Percentiles rank a stretch among this genome's conserved stretches.
phyloP scores from a whole-genome alignment of 1,140 invertebrate genomes.

The Callitettix versicolor region DNA sequence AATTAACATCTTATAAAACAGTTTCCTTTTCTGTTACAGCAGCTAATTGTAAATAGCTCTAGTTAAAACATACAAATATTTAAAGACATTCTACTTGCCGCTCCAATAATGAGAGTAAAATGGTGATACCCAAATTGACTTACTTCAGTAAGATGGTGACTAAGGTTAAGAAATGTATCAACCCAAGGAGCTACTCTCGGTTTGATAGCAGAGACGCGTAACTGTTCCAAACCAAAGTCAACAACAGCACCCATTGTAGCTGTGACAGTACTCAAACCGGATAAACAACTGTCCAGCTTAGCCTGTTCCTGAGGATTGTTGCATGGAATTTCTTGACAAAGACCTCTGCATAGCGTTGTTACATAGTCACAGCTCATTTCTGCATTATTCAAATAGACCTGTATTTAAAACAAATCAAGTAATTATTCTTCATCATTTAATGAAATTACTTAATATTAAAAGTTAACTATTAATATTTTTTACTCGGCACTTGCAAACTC shows the following conservation, averaged over 20 bases:
- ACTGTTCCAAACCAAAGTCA: slow-evolving; percentile 76
- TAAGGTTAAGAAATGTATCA: slow-evolving; percentile 65
- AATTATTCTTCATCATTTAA: not conserved
- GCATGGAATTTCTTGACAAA: slow-evolving; percentile 58
- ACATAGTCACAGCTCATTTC: slow-evolving; percentile 85
- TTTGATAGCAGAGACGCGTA: slow-evolving; percentile 71
- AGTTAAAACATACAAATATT: too few species aligned
- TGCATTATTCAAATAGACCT: slow-evolving; percentile 89
- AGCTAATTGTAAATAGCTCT: too few species aligned
- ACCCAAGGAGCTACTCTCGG: slow-evolving; percentile 78
- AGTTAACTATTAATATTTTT: too few species aligned
- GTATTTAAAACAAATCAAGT: too few species aligned
- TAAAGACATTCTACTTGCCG: too few species aligned
- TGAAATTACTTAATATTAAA: too few species aligned
- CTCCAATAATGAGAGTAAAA: too few species aligned
- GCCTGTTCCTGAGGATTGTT: slow-evolving; percentile 53
- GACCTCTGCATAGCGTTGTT: slow-evolving; percentile 60
- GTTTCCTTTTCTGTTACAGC: too few species aligned
- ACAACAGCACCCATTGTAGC: slow-evolving; percentile 65
- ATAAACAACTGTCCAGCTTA: slow-evolving; percentile 63
- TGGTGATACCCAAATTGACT: slow-evolving; percentile 23
- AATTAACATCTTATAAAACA: too few species aligned
- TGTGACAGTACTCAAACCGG: slow-evolving; percentile 62
- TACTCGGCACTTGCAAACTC: too few species aligned
- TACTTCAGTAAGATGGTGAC: slow-evolving; percentile 74